phyloP scores from a whole-genome alignment of 1,140 invertebrate genomes.

The Rhyzopertha dominica region DNA sequence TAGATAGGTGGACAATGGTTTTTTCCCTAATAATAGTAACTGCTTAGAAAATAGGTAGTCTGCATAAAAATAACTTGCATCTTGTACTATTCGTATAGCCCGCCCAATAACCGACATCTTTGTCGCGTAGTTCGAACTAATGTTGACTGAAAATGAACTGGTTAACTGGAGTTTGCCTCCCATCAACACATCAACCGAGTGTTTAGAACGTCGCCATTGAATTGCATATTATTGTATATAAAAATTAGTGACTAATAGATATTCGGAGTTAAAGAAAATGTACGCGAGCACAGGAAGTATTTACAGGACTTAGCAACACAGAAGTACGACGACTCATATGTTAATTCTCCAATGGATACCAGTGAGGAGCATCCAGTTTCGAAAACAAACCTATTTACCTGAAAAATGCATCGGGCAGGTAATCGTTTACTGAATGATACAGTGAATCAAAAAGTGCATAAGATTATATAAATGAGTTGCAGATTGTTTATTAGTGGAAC shows the following conservation, averaged over 20 bases:
- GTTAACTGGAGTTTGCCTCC: conserved; percentile 46
- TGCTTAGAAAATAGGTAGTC: too few species aligned
- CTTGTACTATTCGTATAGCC: too few species aligned
- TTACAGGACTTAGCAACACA: too few species aligned
- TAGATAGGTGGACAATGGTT: too few species aligned
- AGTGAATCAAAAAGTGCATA: conserved; percentile 13
- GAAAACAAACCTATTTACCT: conserved; percentile 35
- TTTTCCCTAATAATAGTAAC: too few species aligned
- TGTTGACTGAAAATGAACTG: conserved; percentile 34
- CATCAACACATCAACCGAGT: conserved; percentile 42
- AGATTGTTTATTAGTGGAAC: too few species aligned
- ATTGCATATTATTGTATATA: conserved; percentile 37
- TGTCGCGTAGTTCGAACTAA: too few species aligned
- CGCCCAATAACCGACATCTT: too few species aligned
- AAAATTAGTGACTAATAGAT: conserved; percentile 28
- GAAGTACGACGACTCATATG: too few species aligned
- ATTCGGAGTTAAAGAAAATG: conserved; percentile 15
- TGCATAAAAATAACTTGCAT: too few species aligned
- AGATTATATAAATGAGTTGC: too few species aligned
- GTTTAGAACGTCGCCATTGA: conserved; percentile 45
- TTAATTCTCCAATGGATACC: too few species aligned
- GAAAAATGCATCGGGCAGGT: conserved; percentile 32
- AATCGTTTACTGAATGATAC: conserved; percentile 19
- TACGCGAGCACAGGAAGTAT: conserved; percentile 6
- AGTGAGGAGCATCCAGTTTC: conserved; percentile 20